These are phyloP conservation scores for Xenopus borealis DNA, from an alignment of 2,113 vertebrate genomes.

Conservation along the genomic window DNA sequence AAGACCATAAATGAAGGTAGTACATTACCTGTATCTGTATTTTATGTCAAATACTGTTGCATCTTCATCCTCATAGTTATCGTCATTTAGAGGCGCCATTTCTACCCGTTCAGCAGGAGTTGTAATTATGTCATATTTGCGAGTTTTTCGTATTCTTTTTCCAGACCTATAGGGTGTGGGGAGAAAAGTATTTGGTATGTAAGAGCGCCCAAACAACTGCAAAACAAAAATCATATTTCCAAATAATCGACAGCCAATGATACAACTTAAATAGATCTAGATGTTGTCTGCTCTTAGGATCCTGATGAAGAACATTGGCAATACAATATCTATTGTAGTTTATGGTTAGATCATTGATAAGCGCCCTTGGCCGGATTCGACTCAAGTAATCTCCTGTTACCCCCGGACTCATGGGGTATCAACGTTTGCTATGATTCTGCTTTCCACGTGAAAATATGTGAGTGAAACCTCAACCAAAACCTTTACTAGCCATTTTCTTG, in stretches of 20 bases:
- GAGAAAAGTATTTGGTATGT: background rate
- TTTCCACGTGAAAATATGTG: too few relatives aligned
- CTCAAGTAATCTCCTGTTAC: too few relatives aligned
- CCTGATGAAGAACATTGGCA: too few relatives aligned
- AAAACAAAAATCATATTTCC: background rate
- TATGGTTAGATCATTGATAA: too few relatives aligned
- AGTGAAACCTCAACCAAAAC: too few relatives aligned
- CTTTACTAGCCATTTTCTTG: too few relatives aligned
- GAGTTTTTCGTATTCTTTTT: slow-evolving; percentile 83
- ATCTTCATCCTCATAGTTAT: slow-evolving; percentile 85
- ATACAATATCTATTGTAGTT: too few relatives aligned
- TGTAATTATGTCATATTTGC: slow-evolving; percentile 95
- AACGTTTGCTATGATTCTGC: too few relatives aligned
- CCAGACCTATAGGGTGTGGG: slow-evolving; percentile 70
- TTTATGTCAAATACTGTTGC: slow-evolving; percentile 92
- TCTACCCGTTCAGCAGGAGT: slow-evolving; percentile 90
- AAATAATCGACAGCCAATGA: background rate
- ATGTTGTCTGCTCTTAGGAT: too few relatives aligned
- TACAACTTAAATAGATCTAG: too few relatives aligned
- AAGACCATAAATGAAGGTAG: background rate
- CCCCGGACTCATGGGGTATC: too few relatives aligned
- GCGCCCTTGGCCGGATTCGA: too few relatives aligned
- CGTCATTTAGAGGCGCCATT: slow-evolving; percentile 94
- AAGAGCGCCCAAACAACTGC: background rate
- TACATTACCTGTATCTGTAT: slow-evolving; percentile 75